phyloP scores from a whole-genome alignment of 2,797 vertebrate species.

The Mallotus villosus region DNA sequence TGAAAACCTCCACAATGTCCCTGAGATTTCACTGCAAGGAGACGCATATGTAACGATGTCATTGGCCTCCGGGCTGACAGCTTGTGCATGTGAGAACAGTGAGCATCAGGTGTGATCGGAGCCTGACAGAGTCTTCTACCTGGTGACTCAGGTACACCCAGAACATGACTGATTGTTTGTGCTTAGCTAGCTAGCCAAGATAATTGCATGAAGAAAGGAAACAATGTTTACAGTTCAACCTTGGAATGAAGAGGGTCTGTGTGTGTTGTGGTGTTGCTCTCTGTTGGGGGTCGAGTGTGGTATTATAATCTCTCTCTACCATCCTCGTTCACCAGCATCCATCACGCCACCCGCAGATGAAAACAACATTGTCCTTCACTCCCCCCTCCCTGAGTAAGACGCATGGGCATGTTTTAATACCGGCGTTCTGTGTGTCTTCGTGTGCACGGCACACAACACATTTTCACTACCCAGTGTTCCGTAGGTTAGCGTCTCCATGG shows the following conservation, averaged over 20 bases:
- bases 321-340: slow-evolving; percentile 36
- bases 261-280: no score
- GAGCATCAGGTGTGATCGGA: slow-evolving; percentile 69
- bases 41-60: slow-evolving; percentile 25
- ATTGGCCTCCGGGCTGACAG: not conserved
- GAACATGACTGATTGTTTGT: not conserved
- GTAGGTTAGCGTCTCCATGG: slow-evolving; percentile 48
- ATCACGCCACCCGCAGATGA: slow-evolving; percentile 27
- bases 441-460: slow-evolving; percentile 19
- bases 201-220: no score
- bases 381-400: slow-evolving; percentile 28
- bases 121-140: slow-evolving; percentile 28
- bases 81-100: slow-evolving; percentile 64
- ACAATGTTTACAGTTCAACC: not conserved
- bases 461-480: slow-evolving; percentile 30
- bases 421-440: slow-evolving; percentile 10
- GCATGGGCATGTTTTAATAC: slow-evolving; percentile 19
- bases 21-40: slow-evolving; percentile 69
- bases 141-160: slow-evolving; percentile 55
- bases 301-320: slow-evolving; percentile 27
- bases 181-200: no score
- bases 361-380: slow-evolving; percentile 35
- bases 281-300: not conserved
- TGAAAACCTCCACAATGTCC: slow-evolving; percentile 68
- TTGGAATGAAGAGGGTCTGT: not conserved